Evolutionary conservation across 1,140 invertebrate species (phyloP), one percentile per base, ranked within the genome.

Genomic region (Drosophila neocordata): DNA sequence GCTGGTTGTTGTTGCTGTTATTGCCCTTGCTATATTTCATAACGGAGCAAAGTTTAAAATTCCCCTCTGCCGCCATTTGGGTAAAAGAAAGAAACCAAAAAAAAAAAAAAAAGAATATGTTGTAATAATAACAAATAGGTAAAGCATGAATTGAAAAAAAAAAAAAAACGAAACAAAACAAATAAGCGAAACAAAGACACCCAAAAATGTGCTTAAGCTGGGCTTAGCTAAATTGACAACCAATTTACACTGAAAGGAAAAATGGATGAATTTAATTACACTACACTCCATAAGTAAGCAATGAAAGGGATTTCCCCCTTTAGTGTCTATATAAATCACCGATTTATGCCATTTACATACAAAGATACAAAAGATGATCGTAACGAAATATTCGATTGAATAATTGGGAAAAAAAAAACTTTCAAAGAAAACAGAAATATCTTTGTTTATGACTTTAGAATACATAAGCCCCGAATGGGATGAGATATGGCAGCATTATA

Each of bases 61-160:
- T 4, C 24, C 24, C 4, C 24, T 24, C 24, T 24, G 4, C 24
- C 24, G 24, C 24, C 24, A 31, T 6, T 31, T 6, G 6, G 5
- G 4, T 6, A 31, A 31, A 31, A 31, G 1, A 5, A 6, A 31
- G 4, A 82, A 59, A 65, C 61, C 62, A 63, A 68, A 68, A 66
- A 69, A 60, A 60, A 55, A 37, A 67, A 53, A 44, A 15, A 12
- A 7, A 56, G 60, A 74, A 73, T 77, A 66, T 71, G 66, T 53
- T 85, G 78, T 85, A 87, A 85, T 85, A 87, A 85, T 71, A 78
- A 77, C 24, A 66, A 78, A 71, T 77, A 72, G 70, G 37, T 55
- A 24, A 48, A 15, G 58, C 58, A 75, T 78, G 78, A 78, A 55
- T 75, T 85, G 48, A 31, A 22, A 51, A 74, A 59, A 8, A 48